Base-by-base conservation (phyloP, 1,140 invertebrate genomes). In the Pogonus chalceus region DNA sequence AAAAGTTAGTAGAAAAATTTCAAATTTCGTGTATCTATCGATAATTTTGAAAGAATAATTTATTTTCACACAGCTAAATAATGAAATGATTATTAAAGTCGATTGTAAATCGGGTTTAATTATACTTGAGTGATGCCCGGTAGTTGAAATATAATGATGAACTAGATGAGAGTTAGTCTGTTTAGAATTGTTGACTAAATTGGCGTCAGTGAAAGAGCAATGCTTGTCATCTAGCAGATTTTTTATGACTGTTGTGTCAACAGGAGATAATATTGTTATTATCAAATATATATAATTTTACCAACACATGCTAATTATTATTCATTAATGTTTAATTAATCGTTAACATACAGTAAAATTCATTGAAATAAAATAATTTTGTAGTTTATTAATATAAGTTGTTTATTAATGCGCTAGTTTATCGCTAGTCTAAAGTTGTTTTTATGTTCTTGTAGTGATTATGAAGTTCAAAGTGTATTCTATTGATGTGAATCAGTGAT, bases 391-490 rank as follows among this genome's bases (percentile, higher is more conserved):
- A n/a, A n/a, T n/a, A n/a, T n/a, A n/a, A n/a, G n/a, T n/a, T n/a
- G n/a, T n/a, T n/a, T n/a, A n/a, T n/a, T n/a, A n/a, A n/a, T n/a
- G n/a, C n/a, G n/a, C n/a, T n/a, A n/a, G n/a, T n/a, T 31, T 31
- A 31, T 31, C 26, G 14, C 26, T 7, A 14, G 26, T 31, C 26
- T 31, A 31, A 31, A 31, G 26, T 31, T 43, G 37, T 43, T 9
- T 43, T 9, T 12, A 9, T 43, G 37, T n/a, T n/a, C n/a, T n/a
- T n/a, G n/a, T n/a, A n/a, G n/a, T 43, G 37, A 43, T 43, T 43
- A 43, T 43, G 9, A 43, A 43, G 37, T 43, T 43, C 37, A 43
- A 43, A 43, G 37, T 43, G 37, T 43, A 43, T 16, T 43, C 10
- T 3, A 21, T 49, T 9, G 20, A 49, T 49, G 22, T 49, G 47